Percentiles rank a stretch among this genome's conserved stretches.
These are phyloP conservation scores for Frieseomelitta varia DNA, from an alignment of 1,140 invertebrate genomes.

Conservation along the genomic window DNA sequence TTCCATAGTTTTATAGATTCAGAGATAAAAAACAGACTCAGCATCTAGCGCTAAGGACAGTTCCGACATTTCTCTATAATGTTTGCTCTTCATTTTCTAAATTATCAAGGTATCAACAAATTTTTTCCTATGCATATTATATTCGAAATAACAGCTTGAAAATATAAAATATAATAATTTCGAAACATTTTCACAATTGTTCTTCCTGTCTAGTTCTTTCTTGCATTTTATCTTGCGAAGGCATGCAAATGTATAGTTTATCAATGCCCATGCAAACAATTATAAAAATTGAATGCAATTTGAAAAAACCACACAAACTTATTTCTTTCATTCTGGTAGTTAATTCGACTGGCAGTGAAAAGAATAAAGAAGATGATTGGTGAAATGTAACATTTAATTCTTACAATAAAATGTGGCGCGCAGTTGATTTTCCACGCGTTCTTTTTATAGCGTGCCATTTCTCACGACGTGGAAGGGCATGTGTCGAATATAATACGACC, in stretches of 20 bases:
- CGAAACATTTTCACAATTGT: too few species aligned
- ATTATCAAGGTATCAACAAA: neutral
- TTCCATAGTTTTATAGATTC: neutral
- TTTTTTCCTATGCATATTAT: neutral
- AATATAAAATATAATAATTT: neutral
- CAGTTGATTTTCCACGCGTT: neutral
- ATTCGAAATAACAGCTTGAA: neutral
- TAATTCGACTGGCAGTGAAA: neutral
- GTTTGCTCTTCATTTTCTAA: neutral
- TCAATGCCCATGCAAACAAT: neutral
- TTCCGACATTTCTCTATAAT: neutral
- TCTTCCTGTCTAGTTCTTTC: too few species aligned
- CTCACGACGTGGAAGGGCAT: neutral
- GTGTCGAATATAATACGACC: slow-evolving; percentile 24
- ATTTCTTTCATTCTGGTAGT: neutral
- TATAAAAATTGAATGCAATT: too few species aligned
- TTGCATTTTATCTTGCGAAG: too few species aligned
- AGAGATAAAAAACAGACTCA: too few species aligned
- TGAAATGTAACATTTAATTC: neutral
- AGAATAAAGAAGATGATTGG: neutral
- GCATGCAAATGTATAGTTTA: neutral
- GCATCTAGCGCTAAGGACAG: neutral
- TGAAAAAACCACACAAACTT: neutral
- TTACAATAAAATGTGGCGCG: neutral
- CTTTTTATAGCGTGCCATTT: neutral